These are phyloP conservation scores for Autographa gamma DNA, from an alignment of 2,888 invertebrate species.

Conservation along the genomic window DNA sequence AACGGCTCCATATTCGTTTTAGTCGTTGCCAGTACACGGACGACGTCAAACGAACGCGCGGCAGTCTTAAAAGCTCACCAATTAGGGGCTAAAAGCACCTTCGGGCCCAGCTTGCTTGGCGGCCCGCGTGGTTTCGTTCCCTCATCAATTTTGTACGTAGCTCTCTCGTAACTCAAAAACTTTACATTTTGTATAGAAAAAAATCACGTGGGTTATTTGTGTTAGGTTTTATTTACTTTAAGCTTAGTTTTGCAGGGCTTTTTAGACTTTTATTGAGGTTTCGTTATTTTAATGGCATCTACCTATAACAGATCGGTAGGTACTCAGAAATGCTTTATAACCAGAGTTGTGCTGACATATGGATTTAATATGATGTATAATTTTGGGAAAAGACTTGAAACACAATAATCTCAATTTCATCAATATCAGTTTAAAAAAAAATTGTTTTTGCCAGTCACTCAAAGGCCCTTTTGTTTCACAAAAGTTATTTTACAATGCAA, in stretches of 20 bases:
- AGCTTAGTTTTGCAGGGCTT: slow-evolving; percentile 17
- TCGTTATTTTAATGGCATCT: too few relatives aligned
- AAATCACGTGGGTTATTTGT: slow-evolving; percentile 50
- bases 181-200: slow-evolving; percentile 65
- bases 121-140: slow-evolving; percentile 79
- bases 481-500: too few relatives aligned
- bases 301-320: too few relatives aligned
- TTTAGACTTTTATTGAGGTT: neutral
- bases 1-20: slow-evolving; percentile 66
- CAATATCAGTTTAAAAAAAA: too few relatives aligned
- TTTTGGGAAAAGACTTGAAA: too few relatives aligned
- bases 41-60: slow-evolving; percentile 85
- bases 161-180: slow-evolving; percentile 80
- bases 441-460: too few relatives aligned
- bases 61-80: slow-evolving; percentile 89
- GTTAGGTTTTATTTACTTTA: slow-evolving; percentile 39
- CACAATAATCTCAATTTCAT: too few relatives aligned
- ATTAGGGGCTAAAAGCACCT: slow-evolving; percentile 89
- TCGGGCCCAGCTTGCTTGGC: slow-evolving; percentile 79
- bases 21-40: slow-evolving; percentile 68
- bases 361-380: too few relatives aligned
- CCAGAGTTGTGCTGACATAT: too few relatives aligned
- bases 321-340: too few relatives aligned
- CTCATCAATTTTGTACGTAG: slow-evolving; percentile 88
- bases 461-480: too few relatives aligned